Base-by-base conservation (phyloP, 2,888 invertebrate species). In the Zaprionus bogoriensis region DNA sequence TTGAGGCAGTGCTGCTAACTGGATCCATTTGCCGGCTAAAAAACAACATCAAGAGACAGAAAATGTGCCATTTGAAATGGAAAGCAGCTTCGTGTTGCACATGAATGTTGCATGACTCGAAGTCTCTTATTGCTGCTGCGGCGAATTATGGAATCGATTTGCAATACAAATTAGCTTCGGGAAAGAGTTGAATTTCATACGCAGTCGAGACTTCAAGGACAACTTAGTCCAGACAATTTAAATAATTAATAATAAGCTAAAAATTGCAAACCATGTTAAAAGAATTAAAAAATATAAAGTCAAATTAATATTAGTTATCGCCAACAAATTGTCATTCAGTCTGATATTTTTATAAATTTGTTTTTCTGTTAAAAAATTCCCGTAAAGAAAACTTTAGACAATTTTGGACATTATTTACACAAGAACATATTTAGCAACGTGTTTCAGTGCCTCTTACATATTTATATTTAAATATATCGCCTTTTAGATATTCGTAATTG, bases 31-130 rank as follows among this genome's bases (percentile, higher is more conserved):
- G 41, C 20, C 20, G n/a, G 25, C 62, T 36, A 17, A 42, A 57
- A 30, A 25, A 20, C 42, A 25, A 20, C 42, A 20, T 28, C 42
- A 47, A 25, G 38, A 36, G 30, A 36, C 46, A 25, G 42, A 23
- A 54, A 72, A 51, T 67, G 20, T 19, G 5, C 19, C 39, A 54
- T 48, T 66, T 47, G 25, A 55, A 44, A 48, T 71, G 50, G n/a
- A 22, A 44, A 44, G 9, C 17, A 12, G 4, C 32, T 9, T 3
- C 7, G 32, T 17, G 17, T 36, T 36, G 32, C 32, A 17, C 17
- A 36, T 17, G 32, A 25, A 41, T 50, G 19, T 32, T 50, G 27
- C 32, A 30, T 20, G 36, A n/a, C 17, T 27, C 3, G 36, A 6
- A 17, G 28, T 30, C 30, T 4, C 10, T 14, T 19, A 9, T 20